Evolutionary conservation across 1,140 invertebrate genomes (phyloP), one percentile per base, ranked within the genome.

Genomic region (Diachasma alloeum): DNA sequence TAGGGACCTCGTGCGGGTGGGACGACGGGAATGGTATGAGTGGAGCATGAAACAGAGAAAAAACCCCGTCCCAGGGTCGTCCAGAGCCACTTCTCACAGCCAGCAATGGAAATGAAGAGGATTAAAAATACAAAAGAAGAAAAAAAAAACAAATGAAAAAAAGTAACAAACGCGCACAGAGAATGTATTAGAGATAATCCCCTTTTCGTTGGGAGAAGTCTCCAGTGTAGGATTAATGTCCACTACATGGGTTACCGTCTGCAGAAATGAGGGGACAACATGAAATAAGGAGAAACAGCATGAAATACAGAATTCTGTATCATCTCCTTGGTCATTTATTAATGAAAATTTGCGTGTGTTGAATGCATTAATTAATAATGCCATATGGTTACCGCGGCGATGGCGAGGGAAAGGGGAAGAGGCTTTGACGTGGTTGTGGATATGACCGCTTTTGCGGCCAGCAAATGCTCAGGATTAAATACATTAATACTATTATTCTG

Each of bases 141-240:
- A 19, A 63, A 63, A 63, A 63, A 63, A 31, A 31, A 15, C 17
- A 22, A 22, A 15, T 2, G 4, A 26, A 26, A 63, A 63, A 63
- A 63, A 63, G 4, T 53, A 63, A 63, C 59, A 63, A 63, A 63
- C 24, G 59, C 48, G 59, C 24, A 63, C 22, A 63, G 59, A 63
- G 59, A 63, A 63, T 63, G 59, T 63, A 63, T 63, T 63, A 63
- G 24, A 63, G 59, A 63, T 63, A 63, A 63, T 63, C 59, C 59
- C 48, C 59, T 26, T 63, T 63, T 63, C 59, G 59, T 63, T 26
- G 22, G 17, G 22, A 63, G 59, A 15, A 53, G 48, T 19, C 13
- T 31, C 24, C 59, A 63, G 22, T 63, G 59, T n/a, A 13, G 59
- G 59, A 63, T 63, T 63, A 63, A 63, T 63, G 59, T 63, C 24